Evolutionary conservation across 2,113 vertebrate genomes (phyloP).

Genomic region (Felis chaus): DNA sequence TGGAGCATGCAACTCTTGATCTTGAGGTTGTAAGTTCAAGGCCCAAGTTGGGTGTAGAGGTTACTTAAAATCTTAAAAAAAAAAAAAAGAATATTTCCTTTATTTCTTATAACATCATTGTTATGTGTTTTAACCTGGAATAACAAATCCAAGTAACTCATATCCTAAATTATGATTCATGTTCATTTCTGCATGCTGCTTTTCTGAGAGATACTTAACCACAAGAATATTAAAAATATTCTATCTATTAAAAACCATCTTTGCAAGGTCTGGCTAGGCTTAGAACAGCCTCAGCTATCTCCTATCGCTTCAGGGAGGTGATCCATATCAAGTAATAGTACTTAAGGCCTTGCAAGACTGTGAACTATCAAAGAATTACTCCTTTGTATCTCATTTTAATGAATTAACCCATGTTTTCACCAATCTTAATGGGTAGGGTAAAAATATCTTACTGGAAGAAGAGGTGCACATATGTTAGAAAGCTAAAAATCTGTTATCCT

Average conservation of each 20-base stretch:
- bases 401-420: not conserved
- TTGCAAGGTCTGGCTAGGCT: not conserved
- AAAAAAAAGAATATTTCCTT: not conserved
- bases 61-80: not conserved
- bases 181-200: not conserved
- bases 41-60: not conserved
- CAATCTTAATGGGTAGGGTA: not conserved
- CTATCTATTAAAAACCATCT: not conserved
- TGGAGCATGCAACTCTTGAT: not conserved
- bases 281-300: not conserved
- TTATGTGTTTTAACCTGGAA: not conserved
- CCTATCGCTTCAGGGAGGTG: not conserved
- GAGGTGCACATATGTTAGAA: not conserved
- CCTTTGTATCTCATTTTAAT: not conserved
- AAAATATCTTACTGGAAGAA: constrained; percentile 2
- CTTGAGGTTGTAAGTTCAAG: not conserved
- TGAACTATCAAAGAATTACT: not conserved
- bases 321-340: not conserved
- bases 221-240: not conserved
- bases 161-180: not conserved
- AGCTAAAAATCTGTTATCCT: not conserved
- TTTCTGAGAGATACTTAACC: not conserved
- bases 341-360: not conserved
- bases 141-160: not conserved
- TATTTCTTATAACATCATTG: constrained; percentile 8